Evolutionary conservation across 2,797 vertebrate species (phyloP).

Genomic region (Myripristis jacobus): DNA sequence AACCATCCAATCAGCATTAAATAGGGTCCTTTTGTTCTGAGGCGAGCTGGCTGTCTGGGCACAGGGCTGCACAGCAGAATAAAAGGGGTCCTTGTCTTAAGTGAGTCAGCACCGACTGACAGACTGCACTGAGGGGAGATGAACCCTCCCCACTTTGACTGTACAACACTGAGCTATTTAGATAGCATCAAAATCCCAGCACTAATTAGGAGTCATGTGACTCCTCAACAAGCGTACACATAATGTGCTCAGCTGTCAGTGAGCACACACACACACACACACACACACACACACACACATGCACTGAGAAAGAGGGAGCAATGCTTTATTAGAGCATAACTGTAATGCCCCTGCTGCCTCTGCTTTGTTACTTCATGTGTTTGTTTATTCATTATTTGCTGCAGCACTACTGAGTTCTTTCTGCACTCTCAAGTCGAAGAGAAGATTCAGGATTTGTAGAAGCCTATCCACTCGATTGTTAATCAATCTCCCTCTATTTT

Average conservation of each 20-base stretch:
- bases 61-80: constrained; percentile 63
- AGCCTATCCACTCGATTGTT: constrained; percentile 24
- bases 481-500: constrained; percentile 22
- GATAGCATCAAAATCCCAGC: constrained; percentile 48
- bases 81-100: constrained; percentile 72
- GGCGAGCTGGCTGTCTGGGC: constrained; percentile 56
- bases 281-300: neutral
- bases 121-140: constrained; percentile 62
- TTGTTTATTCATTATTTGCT: constrained; percentile 48
- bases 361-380: constrained; percentile 25
- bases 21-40: constrained; percentile 69
- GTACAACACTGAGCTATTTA: constrained; percentile 71
- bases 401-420: constrained; percentile 45
- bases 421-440: constrained; percentile 11
- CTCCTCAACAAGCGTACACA: constrained; percentile 40
- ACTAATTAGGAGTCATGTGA: constrained; percentile 58
- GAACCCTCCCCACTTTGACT: constrained; percentile 59
- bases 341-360: constrained; percentile 8
- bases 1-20: constrained; percentile 59
- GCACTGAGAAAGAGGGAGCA: constrained; percentile 30
- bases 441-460: constrained; percentile 15
- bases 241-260: constrained; percentile 37
- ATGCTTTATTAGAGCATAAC: constrained; percentile 43
- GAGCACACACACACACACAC: constrained; percentile 10
- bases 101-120: constrained; percentile 70